Evolutionary conservation across 2,797 vertebrate species (phyloP), one percentile per base, ranked within the genome.

Genomic region (Babyrousa celebensis): DNA sequence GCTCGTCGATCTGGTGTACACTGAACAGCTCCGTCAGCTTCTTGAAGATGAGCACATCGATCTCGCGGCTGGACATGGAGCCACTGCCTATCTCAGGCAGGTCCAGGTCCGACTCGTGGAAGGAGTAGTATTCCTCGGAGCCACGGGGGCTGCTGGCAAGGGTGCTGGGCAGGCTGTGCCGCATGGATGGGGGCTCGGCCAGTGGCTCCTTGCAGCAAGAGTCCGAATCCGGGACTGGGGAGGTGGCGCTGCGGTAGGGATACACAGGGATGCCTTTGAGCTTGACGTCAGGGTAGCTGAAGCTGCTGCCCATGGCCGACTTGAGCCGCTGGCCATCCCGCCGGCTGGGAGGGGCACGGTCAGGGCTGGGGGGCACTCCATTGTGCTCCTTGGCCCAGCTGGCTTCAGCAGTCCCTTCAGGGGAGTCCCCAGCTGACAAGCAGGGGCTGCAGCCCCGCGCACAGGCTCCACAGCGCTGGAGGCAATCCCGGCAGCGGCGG

Each of bases 21-120:
- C 99, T 99, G 97, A 99, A 99, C 1, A 99, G 99, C 99, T 99
- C 99, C 0, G 99, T 99, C 83, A 99, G 99, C 97, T 99, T 99
- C 98, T 99, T 99, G 98, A 99, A 99, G 98, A 99, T 99, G 0
- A 99, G 99, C 25, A 99, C 99, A 74, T 99, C 99, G 3, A 99
- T 99, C 98, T 99, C 99, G 0, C 99, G 98, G 97, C 99, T 99
- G 9, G 99, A 99, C 98, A 99, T 99, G 93, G 99, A 99, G 97
- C 99, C 99, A 74, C 99, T 99, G 0, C 99, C 99, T 95, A 99
- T 98, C 96, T 99, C 99, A 0, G 99, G 99, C 60, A 99, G 98
- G 60, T 98, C 98, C 92, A 99, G 97, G 94, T 99, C 99, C 0
- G 99, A 99, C 97, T 99, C 99, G 0, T 99, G 99, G 32, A 99